These are phyloP conservation scores for Taurulus bubalis DNA, from an alignment of 2,113 vertebrate genomes.

Conservation along the genomic window DNA sequence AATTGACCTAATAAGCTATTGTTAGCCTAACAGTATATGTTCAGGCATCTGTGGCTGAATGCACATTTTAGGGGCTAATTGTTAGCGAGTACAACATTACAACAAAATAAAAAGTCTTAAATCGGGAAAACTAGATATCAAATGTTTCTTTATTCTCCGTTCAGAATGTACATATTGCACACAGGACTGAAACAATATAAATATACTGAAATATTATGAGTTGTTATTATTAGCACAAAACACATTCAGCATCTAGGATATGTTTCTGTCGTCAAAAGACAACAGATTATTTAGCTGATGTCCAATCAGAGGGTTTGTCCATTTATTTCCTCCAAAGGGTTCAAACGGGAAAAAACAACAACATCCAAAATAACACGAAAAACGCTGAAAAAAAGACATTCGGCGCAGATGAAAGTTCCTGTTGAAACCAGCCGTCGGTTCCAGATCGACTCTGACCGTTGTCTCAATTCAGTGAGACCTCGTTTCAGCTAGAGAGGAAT, in stretches of 20 bases:
- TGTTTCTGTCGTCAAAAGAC: not conserved
- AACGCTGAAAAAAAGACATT: not conserved
- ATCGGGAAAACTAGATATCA: not conserved
- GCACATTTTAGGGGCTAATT: not conserved
- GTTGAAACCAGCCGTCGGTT: not conserved
- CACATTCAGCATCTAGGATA: slow-evolving; percentile 1
- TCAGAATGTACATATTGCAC: slow-evolving; percentile 63
- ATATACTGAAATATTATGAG: slow-evolving; percentile 44
- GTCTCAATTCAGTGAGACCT: too few relatives aligned
- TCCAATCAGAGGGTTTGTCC: slow-evolving; percentile 7
- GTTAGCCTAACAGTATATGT: not conserved
- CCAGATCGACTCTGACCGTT: not conserved
- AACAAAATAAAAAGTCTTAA: not conserved
- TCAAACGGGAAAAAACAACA: not conserved
- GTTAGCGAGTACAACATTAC: not conserved
- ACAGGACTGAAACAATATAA: slow-evolving; percentile 42
- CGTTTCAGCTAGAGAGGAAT: too few relatives aligned
- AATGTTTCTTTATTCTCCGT: slow-evolving; percentile 45
- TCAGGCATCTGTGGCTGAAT: not conserved
- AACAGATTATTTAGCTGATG: not conserved
- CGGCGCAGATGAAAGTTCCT: not conserved
- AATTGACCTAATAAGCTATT: too few relatives aligned
- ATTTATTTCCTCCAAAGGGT: not conserved
- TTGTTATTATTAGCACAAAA: slow-evolving; percentile 2
- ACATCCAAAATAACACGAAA: not conserved